These are phyloP conservation scores for Heliconius hermathena DNA, from an alignment of 1,140 invertebrate species.

Conservation along the genomic window DNA sequence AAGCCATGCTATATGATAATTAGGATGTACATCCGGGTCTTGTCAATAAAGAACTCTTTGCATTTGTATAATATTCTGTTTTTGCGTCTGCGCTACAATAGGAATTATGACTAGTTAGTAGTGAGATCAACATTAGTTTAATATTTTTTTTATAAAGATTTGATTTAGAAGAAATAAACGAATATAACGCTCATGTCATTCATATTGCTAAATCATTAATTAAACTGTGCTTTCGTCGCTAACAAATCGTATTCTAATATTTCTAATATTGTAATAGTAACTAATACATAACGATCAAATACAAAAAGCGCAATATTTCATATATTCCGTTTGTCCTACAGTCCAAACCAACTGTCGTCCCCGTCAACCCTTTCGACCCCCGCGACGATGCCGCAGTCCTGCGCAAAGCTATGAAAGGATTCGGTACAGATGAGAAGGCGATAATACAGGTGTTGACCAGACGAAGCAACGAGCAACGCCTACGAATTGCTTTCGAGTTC, in stretches of 20 bases:
- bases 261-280: neutral
- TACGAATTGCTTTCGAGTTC: constrained; percentile 88
- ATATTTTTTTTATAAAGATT: no score
- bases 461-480: constrained; percentile 87
- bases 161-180: no score
- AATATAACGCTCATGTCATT: neutral
- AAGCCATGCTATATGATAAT: neutral
- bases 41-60: neutral
- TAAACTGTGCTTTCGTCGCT: neutral
- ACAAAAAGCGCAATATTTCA: neutral
- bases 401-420: constrained; percentile 92
- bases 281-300: neutral
- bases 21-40: neutral
- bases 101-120: neutral
- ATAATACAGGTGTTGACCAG: constrained; percentile 89
- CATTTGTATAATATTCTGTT: no score
- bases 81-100: no score
- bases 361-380: constrained; percentile 86
- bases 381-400: constrained; percentile 88
- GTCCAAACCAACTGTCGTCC: constrained; percentile 86
- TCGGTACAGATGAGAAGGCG: constrained; percentile 91
- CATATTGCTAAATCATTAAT: neutral
- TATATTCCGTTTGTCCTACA: constrained; percentile 52
- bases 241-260: neutral
- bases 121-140: no score